Base-by-base conservation (phyloP, 2,113 vertebrate genomes). In the Oryzias celebensis region DNA sequence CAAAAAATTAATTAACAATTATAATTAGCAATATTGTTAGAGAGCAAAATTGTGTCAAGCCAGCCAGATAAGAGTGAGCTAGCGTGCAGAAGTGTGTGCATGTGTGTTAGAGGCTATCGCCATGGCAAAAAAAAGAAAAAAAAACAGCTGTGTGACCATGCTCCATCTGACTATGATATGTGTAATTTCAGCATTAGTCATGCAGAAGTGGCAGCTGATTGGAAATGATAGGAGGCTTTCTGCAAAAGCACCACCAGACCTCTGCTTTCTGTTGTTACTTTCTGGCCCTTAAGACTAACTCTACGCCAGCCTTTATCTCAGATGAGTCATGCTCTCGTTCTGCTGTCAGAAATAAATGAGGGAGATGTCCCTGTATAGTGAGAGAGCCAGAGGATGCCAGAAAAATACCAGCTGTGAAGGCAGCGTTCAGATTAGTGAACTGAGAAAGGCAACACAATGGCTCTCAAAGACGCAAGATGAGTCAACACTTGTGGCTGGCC, bases 21-120 rank as follows among this genome's bases (percentile, higher is more conserved):
- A 92, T 93, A 92, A 93, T 93, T 93, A 93, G 91, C 91, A 90
- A 91, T 89, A 92, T 92, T 92, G 91, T 92, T 93, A 90, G 91
- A 93, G 90, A 91, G 91, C 90, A 90, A 91, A 93, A 93, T 85
- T 84, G 91, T 93, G 91, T 92, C 92, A 91, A 36, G 85, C 78
- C 73, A 73, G 84, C 72, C 48, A 84, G 81, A 86, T 88, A 89
- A 80, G 73, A 68, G 58, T 43, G 73, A 82, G 80, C 74, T 68
- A 51, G 75, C 42, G 52, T 81, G 70, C 71, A 69, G 58, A 45
- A 56, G 52, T 64, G 80, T 55, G 62, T 65, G 58, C 61, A 53
- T 71, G 61, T 70, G 61, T 70, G 61, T 51, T 75, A 53, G 46
- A 81, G 58, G 56, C 62, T 53, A 71, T 73, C 67, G 53, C 60